Percentiles rank a stretch among this genome's conserved stretches.
Evolutionary conservation across 2,888 invertebrate genomes (phyloP).

Genomic region (Morinoia aosen): DNA sequence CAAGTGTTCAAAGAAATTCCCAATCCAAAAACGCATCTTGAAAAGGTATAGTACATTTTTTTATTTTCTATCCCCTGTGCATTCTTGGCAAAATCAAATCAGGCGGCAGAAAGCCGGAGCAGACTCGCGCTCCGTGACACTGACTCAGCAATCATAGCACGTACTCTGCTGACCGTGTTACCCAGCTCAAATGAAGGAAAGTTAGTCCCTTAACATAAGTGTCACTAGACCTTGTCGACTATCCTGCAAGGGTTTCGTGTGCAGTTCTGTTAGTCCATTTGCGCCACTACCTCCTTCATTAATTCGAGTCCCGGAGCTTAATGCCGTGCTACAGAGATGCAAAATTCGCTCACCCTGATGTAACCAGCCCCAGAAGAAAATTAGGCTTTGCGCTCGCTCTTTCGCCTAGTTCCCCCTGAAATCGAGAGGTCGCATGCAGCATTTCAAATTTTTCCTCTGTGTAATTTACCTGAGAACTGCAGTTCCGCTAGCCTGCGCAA

Average conservation of each 20-base stretch:
- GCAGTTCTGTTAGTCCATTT: neutral
- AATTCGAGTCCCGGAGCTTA: neutral
- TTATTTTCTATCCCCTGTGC: neutral
- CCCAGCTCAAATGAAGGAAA: neutral
- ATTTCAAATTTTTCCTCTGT: neutral
- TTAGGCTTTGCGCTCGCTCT: neutral
- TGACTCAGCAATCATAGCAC: neutral
- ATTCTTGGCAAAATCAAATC: neutral
- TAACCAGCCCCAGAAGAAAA: neutral
- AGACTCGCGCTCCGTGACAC: neutral
- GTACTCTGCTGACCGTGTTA: neutral
- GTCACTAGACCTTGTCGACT: neutral
- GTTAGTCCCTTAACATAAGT: neutral
- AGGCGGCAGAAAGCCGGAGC: neutral
- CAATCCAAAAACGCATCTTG: neutral
- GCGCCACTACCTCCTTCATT: neutral
- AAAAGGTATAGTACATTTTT: neutral
- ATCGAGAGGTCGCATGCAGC: neutral
- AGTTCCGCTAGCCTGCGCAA: too few relatives aligned
- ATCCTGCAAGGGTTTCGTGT: neutral
- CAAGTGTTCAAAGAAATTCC: neutral
- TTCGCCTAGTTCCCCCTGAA: neutral
- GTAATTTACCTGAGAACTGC: neutral
- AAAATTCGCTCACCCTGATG: neutral
- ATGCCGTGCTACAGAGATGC: neutral